A percentile compares a stretch with the other conserved stretches of the same genome.
phyloP scores from a whole-genome alignment of 2,113 vertebrate genomes.

The Nansenia antarctica region DNA sequence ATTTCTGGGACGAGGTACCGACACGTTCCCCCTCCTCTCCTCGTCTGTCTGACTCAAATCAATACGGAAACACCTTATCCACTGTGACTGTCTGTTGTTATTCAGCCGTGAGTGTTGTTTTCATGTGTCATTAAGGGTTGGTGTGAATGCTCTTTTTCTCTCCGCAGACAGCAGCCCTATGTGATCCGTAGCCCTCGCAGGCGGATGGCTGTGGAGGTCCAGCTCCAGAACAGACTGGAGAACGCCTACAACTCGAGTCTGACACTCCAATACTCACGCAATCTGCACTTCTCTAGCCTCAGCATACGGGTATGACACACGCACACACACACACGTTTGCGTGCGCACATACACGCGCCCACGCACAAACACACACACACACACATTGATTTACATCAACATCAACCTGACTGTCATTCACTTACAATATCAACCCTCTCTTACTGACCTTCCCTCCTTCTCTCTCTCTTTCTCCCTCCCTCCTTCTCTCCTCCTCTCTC shows the following conservation, averaged over 20 bases:
- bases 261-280: slow-evolving; percentile 83
- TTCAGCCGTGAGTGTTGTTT: neutral
- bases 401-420: neutral
- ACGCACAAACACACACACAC: neutral
- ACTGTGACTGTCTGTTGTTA: neutral
- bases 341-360: neutral
- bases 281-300: slow-evolving; percentile 91
- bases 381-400: neutral
- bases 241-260: slow-evolving; percentile 94
- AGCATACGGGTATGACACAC: slow-evolving; percentile 75
- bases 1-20: slow-evolving; percentile 83
- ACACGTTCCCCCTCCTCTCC: neutral
- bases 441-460: neutral
- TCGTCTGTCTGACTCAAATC: neutral
- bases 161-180: slow-evolving; percentile 81
- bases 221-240: slow-evolving; percentile 86
- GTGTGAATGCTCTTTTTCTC: neutral
- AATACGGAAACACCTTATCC: neutral
- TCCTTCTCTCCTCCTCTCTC: slow-evolving; percentile 4
- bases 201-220: slow-evolving; percentile 79
- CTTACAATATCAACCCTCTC: neutral
- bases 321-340: neutral
- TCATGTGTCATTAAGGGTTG: neutral
- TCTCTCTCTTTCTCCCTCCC: slow-evolving; percentile 2
- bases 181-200: slow-evolving; percentile 79